phyloP scores from a whole-genome alignment of 2,113 vertebrate species.

The Scomber scombrus region DNA sequence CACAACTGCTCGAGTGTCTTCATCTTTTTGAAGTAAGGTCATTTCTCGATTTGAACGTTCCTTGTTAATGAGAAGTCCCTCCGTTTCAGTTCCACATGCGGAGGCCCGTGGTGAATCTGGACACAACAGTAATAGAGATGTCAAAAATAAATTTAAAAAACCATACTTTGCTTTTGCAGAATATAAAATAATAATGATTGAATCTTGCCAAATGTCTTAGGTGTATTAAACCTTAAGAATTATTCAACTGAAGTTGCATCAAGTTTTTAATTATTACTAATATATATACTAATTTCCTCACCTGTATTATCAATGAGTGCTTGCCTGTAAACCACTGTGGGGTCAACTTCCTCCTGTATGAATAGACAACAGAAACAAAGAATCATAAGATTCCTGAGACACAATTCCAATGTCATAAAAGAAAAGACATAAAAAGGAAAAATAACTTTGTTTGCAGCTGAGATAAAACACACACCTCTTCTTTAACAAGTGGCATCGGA shows the following conservation, averaged over 20 bases:
- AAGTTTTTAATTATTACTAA: neutral
- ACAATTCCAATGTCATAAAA: neutral
- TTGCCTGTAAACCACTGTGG: constrained; percentile 31
- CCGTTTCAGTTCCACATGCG: constrained; percentile 7
- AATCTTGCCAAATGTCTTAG: neutral
- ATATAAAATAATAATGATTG: neutral
- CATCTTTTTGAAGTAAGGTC: neutral
- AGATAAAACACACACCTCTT: constrained; percentile 64
- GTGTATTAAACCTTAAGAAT: neutral
- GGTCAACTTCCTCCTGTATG: constrained; percentile 68
- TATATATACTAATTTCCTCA: constrained; percentile 11
- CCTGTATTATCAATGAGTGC: constrained; percentile 54
- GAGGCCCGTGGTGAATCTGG: constrained; percentile 12
- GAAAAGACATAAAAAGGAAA: neutral
- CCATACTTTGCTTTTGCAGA: neutral
- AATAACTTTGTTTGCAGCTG: neutral
- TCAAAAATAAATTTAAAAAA: neutral
- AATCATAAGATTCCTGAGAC: constrained; percentile 25
- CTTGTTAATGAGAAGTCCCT: neutral
- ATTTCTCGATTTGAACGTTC: constrained; percentile 16
- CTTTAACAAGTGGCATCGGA: constrained; percentile 61
- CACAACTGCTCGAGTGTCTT: neutral
- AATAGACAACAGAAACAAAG: constrained; percentile 42
- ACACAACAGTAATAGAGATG: neutral
- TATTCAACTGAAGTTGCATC: neutral